These are phyloP conservation scores for Micromussa lordhowensis DNA, from an alignment of 92 coral and sea anemone species.

Conservation along the genomic window DNA sequence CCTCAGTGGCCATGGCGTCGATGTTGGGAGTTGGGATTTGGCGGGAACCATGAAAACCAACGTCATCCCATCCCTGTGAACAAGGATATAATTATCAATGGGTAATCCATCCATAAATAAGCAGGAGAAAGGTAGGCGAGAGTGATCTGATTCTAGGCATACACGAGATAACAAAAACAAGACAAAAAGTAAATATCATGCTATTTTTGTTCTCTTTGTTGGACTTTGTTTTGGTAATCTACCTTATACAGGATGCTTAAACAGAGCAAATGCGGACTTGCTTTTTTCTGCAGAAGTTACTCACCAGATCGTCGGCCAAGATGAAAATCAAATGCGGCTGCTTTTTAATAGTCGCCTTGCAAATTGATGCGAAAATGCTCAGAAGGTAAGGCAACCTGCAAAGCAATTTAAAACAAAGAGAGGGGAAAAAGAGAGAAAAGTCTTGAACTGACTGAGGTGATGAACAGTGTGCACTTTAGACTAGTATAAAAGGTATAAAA, in stretches of 20 bases:
- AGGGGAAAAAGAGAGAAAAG: too few relatives aligned
- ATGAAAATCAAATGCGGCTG: slow-evolving; percentile 77
- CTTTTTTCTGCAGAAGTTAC: not conserved
- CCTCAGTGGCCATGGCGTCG: slow-evolving; percentile 83
- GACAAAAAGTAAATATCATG: too few relatives aligned
- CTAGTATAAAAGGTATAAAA: too few relatives aligned
- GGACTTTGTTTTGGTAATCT: too few relatives aligned
- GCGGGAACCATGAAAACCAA: slow-evolving; percentile 94
- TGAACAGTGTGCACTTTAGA: not conserved
- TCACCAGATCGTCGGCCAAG: slow-evolving; percentile 84
- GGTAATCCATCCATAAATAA: too few relatives aligned
- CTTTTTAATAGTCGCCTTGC: slow-evolving; percentile 11
- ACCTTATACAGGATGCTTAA: too few relatives aligned
- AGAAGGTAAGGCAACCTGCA: slow-evolving; percentile 3
- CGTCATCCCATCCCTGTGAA: slow-evolving; percentile 97
- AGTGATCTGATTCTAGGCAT: too few relatives aligned
- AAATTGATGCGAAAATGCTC: slow-evolving; percentile 29
- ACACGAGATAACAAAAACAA: too few relatives aligned
- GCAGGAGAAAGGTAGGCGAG: too few relatives aligned
- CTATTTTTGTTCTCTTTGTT: too few relatives aligned
- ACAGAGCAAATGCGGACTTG: not conserved
- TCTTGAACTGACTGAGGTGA: not conserved
- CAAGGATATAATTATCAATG: not conserved
- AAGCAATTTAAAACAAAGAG: not conserved
- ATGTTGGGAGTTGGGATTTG: slow-evolving; percentile 95